A percentile compares a stretch with the other conserved stretches of the same genome.
Evolutionary conservation across 2,797 vertebrate species (phyloP).

Genomic region (Pseudomugil gertrudae): DNA sequence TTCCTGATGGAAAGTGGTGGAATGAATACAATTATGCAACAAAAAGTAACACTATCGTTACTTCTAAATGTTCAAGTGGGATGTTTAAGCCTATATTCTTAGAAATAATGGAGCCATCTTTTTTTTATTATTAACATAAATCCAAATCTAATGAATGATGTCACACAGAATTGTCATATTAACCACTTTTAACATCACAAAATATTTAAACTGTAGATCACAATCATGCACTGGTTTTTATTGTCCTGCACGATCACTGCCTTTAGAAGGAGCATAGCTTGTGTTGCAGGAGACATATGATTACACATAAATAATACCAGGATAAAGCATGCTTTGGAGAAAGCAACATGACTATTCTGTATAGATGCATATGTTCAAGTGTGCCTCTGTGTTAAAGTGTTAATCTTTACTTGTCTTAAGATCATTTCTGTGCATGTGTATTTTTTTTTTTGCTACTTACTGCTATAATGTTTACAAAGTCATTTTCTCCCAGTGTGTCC

Average conservation of each 20-base stretch:
- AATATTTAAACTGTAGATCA: neutral
- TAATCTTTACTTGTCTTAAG: neutral
- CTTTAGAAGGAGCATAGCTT: slow-evolving; percentile 24
- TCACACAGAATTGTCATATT: too few species aligned
- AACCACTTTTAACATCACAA: neutral
- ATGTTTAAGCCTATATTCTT: neutral
- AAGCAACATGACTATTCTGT: neutral
- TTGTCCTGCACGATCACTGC: slow-evolving; percentile 16
- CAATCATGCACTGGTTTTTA: neutral
- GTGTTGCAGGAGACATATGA: slow-evolving; percentile 60
- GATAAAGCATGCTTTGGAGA: slow-evolving; percentile 59
- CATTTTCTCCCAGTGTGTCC: slow-evolving; percentile 94
- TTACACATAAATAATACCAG: slow-evolving; percentile 65
- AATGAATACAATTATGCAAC: too few species aligned
- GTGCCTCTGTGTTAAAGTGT: neutral
- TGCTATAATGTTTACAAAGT: slow-evolving; percentile 95
- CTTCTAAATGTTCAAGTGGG: neutral
- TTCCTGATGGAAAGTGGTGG: neutral
- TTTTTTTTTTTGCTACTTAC: slow-evolving; percentile 71
- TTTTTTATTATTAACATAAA: neutral
- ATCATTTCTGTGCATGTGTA: neutral
- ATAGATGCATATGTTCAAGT: neutral
- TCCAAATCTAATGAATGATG: neutral
- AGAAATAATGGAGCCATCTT: neutral
- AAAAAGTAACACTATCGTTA: neutral